Evolutionary conservation across 2,113 vertebrate genomes (phyloP).

Genomic region (Cololabis saira): DNA sequence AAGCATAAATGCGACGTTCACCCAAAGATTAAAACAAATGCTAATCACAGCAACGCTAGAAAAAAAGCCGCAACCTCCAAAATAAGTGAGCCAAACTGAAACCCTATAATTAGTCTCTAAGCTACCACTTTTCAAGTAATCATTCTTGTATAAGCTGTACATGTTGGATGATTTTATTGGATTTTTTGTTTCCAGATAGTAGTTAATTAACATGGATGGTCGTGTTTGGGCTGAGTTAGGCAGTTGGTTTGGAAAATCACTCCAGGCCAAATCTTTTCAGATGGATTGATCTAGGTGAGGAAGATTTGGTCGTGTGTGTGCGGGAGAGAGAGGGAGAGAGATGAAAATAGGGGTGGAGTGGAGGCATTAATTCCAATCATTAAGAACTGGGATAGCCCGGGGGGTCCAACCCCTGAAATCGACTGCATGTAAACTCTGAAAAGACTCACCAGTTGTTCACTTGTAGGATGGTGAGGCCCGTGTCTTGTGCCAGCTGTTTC

Average conservation of each 20-base stretch:
- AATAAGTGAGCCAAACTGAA: conserved; percentile 35
- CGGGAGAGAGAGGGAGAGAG: conserved; percentile 37
- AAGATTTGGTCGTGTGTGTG: conserved; percentile 32
- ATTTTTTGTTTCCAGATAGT: conserved; percentile 51
- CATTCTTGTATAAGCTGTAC: conserved; percentile 41
- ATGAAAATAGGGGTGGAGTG: conserved; percentile 45
- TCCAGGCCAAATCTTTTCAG: conserved; percentile 71
- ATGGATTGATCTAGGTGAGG: conserved; percentile 74
- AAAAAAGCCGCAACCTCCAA: conserved; percentile 21
- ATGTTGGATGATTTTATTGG: conserved; percentile 63
- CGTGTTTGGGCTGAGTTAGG: conserved; percentile 64
- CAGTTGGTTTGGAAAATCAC: conserved; percentile 68
- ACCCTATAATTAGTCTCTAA: conserved; percentile 57
- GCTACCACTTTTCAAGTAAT: conserved; percentile 46
- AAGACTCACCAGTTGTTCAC: conserved; percentile 99
- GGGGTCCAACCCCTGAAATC: conserved; percentile 57
- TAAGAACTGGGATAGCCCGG: conserved; percentile 76
- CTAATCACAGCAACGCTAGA: conserved; percentile 1
- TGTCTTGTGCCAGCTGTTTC: conserved; percentile 99
- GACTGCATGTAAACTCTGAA: conserved; percentile 76
- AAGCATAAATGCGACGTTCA: too few relatives aligned
- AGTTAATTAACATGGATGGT: conserved; percentile 69
- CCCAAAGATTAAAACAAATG: conserved; percentile 21
- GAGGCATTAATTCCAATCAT: conserved; percentile 80
- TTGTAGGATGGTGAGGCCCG: conserved; percentile 99